Conservation (phyloP, 2,113 vertebrate species). For the Dromiciops gliroides region DNA sequence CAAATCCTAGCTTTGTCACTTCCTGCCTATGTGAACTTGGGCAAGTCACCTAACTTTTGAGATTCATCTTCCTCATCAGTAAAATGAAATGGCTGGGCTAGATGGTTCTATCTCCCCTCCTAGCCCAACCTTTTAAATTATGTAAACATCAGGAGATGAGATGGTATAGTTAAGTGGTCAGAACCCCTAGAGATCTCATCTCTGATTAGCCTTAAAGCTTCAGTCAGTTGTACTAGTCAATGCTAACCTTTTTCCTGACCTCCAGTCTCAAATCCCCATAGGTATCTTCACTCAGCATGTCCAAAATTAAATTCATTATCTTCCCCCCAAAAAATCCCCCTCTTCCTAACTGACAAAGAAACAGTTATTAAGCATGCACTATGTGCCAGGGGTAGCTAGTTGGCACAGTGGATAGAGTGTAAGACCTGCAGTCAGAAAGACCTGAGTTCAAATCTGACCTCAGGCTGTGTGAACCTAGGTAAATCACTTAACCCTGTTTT, state of each 20-base stretch:
- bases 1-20: background rate
- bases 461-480: background rate
- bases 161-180: no score
- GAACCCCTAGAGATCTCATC: background rate
- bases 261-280: constrained; percentile 17
- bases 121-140: background rate
- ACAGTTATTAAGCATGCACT: background rate
- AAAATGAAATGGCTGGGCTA: background rate
- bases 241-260: background rate
- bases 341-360: background rate
- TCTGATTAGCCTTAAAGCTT: background rate
- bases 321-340: background rate
- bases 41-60: background rate
- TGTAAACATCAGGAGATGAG: background rate
- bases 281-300: background rate
- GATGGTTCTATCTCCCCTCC: background rate
- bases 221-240: background rate
- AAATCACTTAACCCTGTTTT: background rate
- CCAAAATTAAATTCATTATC: background rate
- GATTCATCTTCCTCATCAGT: background rate
- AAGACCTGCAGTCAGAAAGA: background rate
- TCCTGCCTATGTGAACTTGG: background rate
- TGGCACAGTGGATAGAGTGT: background rate
- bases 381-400: background rate
- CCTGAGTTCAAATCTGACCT: background rate